phyloP scores from a whole-genome alignment of 2,888 invertebrate species.

The Crossocerus cetratus region DNA sequence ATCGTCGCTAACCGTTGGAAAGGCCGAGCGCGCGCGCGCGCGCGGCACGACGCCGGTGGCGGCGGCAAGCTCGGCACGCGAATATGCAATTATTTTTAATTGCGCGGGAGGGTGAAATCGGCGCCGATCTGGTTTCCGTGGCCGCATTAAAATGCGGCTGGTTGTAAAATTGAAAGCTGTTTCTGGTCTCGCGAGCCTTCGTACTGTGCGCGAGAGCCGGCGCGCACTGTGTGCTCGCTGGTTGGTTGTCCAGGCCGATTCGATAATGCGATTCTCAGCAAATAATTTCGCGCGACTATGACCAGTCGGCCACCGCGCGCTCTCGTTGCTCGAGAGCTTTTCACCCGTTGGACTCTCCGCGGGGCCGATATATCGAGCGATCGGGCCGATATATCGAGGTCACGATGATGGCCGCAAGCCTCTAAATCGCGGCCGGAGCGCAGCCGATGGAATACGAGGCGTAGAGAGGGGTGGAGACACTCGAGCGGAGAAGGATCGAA shows the following conservation, averaged over 20 bases:
- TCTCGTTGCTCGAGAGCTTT: neutral
- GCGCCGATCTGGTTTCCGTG: slow-evolving; percentile 52
- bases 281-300: slow-evolving; percentile 50
- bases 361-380: slow-evolving; percentile 28
- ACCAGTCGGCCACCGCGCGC: neutral
- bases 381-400: neutral
- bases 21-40: too few species aligned
- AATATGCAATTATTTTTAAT: slow-evolving; percentile 61
- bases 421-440: slow-evolving; percentile 18
- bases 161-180: slow-evolving; percentile 60
- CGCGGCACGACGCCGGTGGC: slow-evolving; percentile 2
- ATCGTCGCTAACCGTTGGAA: too few species aligned
- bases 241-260: slow-evolving; percentile 11
- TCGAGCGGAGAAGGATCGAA: slow-evolving; percentile 36
- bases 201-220: too few species aligned
- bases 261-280: slow-evolving; percentile 58
- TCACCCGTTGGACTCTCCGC: slow-evolving; percentile 14
- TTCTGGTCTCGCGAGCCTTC: slow-evolving; percentile 30
- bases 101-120: slow-evolving; percentile 38
- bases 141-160: slow-evolving; percentile 59
- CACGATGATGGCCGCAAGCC: slow-evolving; percentile 20
- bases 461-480: neutral
- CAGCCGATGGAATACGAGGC: slow-evolving; percentile 35
- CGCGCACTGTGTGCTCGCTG: neutral
- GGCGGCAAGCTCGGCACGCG: slow-evolving; percentile 31